Percentiles rank a stretch among this genome's conserved stretches.
phyloP scores from a whole-genome alignment of 2,113 vertebrate species.

The Apistogramma diplotaenia region DNA sequence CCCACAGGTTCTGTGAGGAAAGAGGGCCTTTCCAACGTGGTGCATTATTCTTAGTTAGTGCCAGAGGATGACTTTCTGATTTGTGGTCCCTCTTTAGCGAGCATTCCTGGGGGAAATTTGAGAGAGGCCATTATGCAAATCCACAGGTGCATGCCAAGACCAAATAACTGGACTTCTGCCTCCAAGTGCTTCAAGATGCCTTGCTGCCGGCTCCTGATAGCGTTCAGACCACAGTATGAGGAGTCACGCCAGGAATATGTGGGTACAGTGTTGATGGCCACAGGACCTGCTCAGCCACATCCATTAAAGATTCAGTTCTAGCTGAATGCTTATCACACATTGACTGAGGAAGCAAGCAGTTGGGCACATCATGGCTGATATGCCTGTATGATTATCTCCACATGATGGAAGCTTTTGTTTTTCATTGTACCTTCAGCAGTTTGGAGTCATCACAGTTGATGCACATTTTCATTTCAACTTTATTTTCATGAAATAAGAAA shows the following conservation, averaged over 20 bases:
- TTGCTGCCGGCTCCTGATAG: constrained; percentile 48
- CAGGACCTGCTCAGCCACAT: constrained; percentile 16
- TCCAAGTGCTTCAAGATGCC: constrained; percentile 78
- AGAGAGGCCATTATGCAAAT: constrained; percentile 79
- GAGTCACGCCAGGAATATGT: constrained; percentile 40
- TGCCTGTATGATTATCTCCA: neutral
- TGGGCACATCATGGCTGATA: neutral
- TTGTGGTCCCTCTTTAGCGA: constrained; percentile 67
- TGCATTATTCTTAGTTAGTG: constrained; percentile 38
- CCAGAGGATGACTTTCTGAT: constrained; percentile 62
- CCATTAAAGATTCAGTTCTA: constrained; percentile 14
- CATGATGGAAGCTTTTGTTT: neutral
- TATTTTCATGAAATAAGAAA: constrained; percentile 35
- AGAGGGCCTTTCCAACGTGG: constrained; percentile 32
- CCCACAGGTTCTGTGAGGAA: constrained; percentile 26
- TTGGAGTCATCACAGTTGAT: constrained; percentile 4
- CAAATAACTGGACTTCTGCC: constrained; percentile 57
- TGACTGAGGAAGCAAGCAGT: constrained; percentile 15
- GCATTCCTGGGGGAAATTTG: constrained; percentile 70
- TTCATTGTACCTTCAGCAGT: neutral
- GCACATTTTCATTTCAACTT: constrained; percentile 4
- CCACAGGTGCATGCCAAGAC: constrained; percentile 73
- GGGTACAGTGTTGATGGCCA: constrained; percentile 21
- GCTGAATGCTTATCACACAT: neutral
- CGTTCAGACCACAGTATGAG: constrained; percentile 60